These are phyloP conservation scores for Thecophora atra DNA, from an alignment of 2,888 invertebrate genomes.

Conservation along the genomic window DNA sequence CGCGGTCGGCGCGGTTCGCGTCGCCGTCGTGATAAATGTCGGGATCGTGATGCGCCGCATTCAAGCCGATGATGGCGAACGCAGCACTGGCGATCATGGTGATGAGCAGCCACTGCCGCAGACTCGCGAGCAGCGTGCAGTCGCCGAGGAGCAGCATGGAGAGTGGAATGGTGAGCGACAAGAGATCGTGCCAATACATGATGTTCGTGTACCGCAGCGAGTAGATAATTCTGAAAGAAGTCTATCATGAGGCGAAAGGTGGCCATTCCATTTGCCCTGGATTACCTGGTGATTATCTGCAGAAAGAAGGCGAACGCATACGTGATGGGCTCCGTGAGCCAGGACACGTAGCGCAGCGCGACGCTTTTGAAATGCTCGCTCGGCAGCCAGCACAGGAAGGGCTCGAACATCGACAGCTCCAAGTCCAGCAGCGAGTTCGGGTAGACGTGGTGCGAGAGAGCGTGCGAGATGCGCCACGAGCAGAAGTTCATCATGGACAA, in stretches of 20 bases:
- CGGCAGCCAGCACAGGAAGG: conserved; percentile 75
- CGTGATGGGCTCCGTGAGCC: conserved; percentile 67
- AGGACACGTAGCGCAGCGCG: conserved; percentile 68
- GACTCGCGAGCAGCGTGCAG: conserved; percentile 48
- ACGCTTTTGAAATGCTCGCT: conserved; percentile 67
- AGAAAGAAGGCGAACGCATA: conserved; percentile 56
- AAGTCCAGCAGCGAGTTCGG: conserved; percentile 81
- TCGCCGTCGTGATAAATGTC: conserved; percentile 83
- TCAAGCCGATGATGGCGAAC: conserved; percentile 74
- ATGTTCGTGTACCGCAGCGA: conserved; percentile 55
- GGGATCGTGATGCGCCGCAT: conserved; percentile 83
- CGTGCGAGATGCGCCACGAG: conserved; percentile 80
- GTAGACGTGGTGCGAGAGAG: conserved; percentile 80
- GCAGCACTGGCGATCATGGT: conserved; percentile 70
- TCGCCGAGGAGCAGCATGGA: conserved; percentile 64
- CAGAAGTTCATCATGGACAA: conserved; percentile 71
- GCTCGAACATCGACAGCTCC: conserved; percentile 76
- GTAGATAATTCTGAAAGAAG: conserved; percentile 52
- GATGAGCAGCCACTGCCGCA: conserved; percentile 69
- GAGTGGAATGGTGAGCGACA: conserved; percentile 65
- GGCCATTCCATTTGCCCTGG: neutral
- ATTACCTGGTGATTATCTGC: conserved; percentile 59
- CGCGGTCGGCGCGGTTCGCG: conserved; percentile 68
- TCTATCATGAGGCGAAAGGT: neutral
- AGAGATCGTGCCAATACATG: conserved; percentile 64